Base-by-base conservation (phyloP, 2,797 vertebrate genomes). In the Micromesistius poutassou region DNA sequence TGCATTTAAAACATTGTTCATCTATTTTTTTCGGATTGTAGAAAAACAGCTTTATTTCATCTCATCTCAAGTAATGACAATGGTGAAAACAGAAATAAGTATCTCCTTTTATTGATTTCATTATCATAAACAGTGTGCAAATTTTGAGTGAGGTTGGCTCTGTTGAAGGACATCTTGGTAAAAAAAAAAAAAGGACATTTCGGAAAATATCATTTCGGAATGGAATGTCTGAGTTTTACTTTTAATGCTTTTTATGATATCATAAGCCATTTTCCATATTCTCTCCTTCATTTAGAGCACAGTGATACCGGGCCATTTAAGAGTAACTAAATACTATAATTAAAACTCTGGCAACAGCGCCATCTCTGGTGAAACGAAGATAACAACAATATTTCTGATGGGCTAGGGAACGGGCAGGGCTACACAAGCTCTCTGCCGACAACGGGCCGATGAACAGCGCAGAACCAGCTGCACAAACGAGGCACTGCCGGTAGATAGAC, bases 71-170 rank as follows among this genome's bases (percentile, higher is more conserved):
- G 79, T 90, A 90, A 89, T 88, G 7, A 91, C 85, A 90, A 91
- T 93, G 89, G 81, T 86, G 80, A 85, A 86, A 92, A 89, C 78
- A 86, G 78, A 82, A 83, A 87, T 80, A 75, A 80, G 72, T 5
- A 86, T 87, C 85, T 94, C 83, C 82, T 81, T 90, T 93, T 91
- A 92, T 92, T 92, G 81, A 89, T 90, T 90, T 87, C 85, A 91
- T 94, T 87, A 93, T 93, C 35, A 89, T 88, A 25, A 9, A 62
- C 55, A 62, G 55, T 62, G 55, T 62, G 55, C 55, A 62, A 7
- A 62, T n/a, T 62, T 42, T 33, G 22, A n/a, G 30, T 31, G 30
- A 31, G 22, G 55, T 62, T 25, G 55, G 5, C 55, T 62, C 55
- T 62, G 55, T 62, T 62, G 8, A 62, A 62, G 55, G 55, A 62